Evolutionary conservation across 2,888 invertebrate species (phyloP).

Genomic region (Sarcophaga subvicina): DNA sequence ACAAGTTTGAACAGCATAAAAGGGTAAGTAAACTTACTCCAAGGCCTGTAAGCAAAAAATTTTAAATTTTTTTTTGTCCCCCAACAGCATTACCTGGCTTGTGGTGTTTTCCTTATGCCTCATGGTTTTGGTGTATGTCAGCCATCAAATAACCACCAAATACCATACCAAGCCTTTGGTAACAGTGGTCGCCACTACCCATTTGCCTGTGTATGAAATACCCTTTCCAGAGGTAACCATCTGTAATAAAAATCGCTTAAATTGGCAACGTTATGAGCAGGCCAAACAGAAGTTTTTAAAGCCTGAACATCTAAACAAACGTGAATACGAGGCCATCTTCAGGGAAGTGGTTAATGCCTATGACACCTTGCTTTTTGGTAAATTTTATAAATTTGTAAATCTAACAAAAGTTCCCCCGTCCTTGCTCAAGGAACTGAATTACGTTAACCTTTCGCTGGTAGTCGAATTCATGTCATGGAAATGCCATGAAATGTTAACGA

Average conservation of each 20-base stretch:
- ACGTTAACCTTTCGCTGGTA: constrained; percentile 76
- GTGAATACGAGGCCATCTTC: constrained; percentile 71
- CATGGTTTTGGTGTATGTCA: constrained; percentile 43
- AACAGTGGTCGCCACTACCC: constrained; percentile 77
- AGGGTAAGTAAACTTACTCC: constrained; percentile 16
- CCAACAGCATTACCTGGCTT: constrained; percentile 50
- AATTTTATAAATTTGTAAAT: constrained; percentile 73
- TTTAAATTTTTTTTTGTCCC: neutral
- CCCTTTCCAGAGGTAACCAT: constrained; percentile 79
- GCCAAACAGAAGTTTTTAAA: constrained; percentile 73
- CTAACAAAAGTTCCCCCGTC: constrained; percentile 20
- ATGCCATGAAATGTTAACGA: constrained; percentile 80
- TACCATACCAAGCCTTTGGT: constrained; percentile 70
- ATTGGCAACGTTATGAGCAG: constrained; percentile 77
- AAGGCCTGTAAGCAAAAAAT: too few species aligned
- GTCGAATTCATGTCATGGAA: constrained; percentile 77
- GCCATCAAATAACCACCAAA: constrained; percentile 22
- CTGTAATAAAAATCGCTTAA: constrained; percentile 79
- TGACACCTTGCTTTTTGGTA: constrained; percentile 74
- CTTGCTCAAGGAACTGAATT: constrained; percentile 24
- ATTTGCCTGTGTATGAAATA: constrained; percentile 76
- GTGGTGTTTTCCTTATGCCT: constrained; percentile 36
- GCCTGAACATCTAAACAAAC: constrained; percentile 55
- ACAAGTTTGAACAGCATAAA: constrained; percentile 11
- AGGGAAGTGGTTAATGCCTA: constrained; percentile 73